phyloP scores from a whole-genome alignment of 2,113 vertebrate species.

The Rafetus swinhoei region DNA sequence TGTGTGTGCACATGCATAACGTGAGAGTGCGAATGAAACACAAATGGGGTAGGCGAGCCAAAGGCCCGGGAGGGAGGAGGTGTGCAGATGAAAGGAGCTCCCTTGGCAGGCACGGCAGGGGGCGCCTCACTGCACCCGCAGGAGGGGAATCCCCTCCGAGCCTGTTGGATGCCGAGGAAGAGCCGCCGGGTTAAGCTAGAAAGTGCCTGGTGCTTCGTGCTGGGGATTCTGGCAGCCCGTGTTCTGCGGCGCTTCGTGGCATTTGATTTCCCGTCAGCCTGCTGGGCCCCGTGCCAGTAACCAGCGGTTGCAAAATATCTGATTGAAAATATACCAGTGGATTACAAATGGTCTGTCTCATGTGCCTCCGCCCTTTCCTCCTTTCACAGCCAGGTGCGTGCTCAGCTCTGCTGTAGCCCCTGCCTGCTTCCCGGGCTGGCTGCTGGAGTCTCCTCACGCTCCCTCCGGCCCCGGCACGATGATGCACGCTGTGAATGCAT shows the following conservation, averaged over 20 bases:
- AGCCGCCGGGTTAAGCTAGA: background rate
- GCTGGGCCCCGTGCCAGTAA: background rate
- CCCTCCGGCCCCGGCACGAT: conserved; percentile 63
- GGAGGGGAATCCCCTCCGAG: background rate
- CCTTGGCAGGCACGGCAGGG: background rate
- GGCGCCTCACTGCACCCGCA: background rate
- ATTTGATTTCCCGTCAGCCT: background rate
- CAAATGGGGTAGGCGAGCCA: background rate
- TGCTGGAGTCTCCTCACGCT: background rate
- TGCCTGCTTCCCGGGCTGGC: background rate
- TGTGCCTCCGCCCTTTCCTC: background rate
- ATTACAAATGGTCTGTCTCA: background rate
- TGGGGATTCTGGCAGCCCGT: background rate
- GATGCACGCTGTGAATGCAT: conserved; percentile 82
- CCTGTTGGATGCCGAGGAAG: too few species aligned
- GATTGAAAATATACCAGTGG: background rate
- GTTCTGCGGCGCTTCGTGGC: background rate
- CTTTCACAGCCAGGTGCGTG: background rate
- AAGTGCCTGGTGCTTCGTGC: accelerated
- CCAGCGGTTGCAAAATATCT: accelerated
- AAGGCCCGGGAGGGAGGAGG: background rate
- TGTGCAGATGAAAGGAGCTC: background rate
- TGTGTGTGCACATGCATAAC: too few species aligned
- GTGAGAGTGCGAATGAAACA: background rate
- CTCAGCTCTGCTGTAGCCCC: background rate